These are phyloP conservation scores for Hydra vulgaris DNA, from an alignment of 30 jellyfish, hydroid and myxozoan species.

Conservation along the genomic window DNA sequence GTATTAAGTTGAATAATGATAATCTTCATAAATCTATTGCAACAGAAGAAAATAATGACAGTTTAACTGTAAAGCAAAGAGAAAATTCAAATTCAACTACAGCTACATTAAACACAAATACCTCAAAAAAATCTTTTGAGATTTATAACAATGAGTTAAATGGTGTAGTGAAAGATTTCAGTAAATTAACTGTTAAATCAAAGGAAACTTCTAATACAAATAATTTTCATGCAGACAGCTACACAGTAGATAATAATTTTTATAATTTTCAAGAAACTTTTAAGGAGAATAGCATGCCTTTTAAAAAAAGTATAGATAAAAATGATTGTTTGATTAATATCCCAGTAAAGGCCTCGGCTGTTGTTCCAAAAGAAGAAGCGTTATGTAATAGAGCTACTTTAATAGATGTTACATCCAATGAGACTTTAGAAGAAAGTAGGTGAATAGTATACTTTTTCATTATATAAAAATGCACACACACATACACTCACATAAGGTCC, in stretches of 20 bases:
- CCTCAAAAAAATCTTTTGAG: slow-evolving; percentile 1
- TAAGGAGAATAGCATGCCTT: neutral
- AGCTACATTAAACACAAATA: slow-evolving; percentile 1
- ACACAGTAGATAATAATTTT: no score
- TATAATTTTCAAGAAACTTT: neutral
- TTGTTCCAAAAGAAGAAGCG: neutral
- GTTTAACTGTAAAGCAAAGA: slow-evolving; percentile 56
- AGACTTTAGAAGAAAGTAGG: neutral
- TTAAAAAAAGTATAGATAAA: no score
- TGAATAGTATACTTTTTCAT: neutral
- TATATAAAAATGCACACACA: no score
- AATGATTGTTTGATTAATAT: neutral
- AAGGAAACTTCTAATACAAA: neutral
- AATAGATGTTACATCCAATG: neutral
- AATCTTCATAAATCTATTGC: slow-evolving; percentile 8
- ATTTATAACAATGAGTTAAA: neutral
- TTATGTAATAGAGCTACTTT: neutral
- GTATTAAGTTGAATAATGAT: slow-evolving; percentile 3
- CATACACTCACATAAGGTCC: no score
- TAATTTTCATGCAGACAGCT: neutral
- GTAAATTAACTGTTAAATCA: neutral
- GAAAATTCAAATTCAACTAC: neutral
- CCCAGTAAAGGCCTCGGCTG: neutral
- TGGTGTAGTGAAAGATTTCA: neutral
- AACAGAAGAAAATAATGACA: slow-evolving; percentile 44